Evolutionary conservation across 1,140 invertebrate genomes (phyloP), one percentile per base, ranked within the genome.

Genomic region (Stegodyphus dumicola): DNA sequence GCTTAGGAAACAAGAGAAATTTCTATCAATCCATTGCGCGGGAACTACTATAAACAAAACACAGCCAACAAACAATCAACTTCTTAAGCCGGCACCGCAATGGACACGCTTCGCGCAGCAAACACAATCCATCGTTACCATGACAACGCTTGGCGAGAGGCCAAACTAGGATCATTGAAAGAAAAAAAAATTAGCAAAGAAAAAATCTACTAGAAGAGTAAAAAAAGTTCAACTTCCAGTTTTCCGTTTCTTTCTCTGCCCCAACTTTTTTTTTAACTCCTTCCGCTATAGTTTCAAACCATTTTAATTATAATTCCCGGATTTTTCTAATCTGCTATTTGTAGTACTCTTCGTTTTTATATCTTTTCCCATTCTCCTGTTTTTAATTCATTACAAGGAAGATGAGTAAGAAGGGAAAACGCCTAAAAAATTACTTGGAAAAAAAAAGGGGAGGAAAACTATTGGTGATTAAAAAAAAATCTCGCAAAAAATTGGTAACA

Each of bases 61-160:
- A 18, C 7, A 49, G 64, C 64, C 74, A 33, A 33, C 33, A 33
- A 33, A 33, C 33, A 33, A 33, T 33, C 33, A 67, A 67, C 66
- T 73, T 81, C 53, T 81, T 70, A 54, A 54, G 10, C 66, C 70
- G 51, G 33, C 48, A 64, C 54, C 67, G 67, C 67, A 73, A 33
- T 54, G 56, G 80, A 74, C 60, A 83, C 80, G 80, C 80, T 66
- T 66, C 70, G 60, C 53, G 60, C 80, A 15, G 70, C 73, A 83
- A 83, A 83, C n/a, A 83, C 80, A 83, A 83, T 83, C 80, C 60
- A 48, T 13, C 10, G 70, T 75, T 75, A 66, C 80, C 71, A 83
- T 74, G 51, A 18, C 56, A 18, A 75, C 80, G 11, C n/a, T 83
- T 83, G 80, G 80, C 80, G 54, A 17, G 69, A 83, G 71, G 80